Evolutionary conservation across 2,888 invertebrate genomes (phyloP), one percentile per base, ranked within the genome.

Genomic region (Dolomedes plantarius): DNA sequence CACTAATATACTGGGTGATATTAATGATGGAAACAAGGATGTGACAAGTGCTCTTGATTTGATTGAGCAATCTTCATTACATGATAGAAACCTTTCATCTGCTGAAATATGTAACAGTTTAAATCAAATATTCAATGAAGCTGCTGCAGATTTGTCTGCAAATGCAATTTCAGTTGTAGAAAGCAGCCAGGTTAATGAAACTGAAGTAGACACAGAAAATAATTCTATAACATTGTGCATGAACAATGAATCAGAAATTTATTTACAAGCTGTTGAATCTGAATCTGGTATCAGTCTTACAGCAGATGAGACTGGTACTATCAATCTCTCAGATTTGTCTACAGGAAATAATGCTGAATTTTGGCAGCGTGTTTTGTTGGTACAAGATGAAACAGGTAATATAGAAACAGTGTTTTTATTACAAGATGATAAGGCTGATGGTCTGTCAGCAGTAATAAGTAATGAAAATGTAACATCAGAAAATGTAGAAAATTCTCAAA

Each of bases 71-170:
- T 56, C 56, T 23, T 23, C 56, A 23, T 19, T 56, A 56, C 23
- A 56, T 23, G 56, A 56, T 56, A 56, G 16, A 23, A 23, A 56
- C 19, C 5, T 56, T 1, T 56, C 56, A 5, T 56, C 56, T 6
- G 56, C 56, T 23, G 56, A 56, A 56, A 56, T 56, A 2, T 56
- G 56, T 56, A 56, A 23, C 23, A 56, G 56, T 11, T 56, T 56
- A 23, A 56, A 56, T 23, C 56, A 56, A 23, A 56, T 56, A 23
- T 56, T 56, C 11, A 3, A 7, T 23, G 56, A 56, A 16, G 3
- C 19, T 6, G 56, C n/a, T 23, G 2, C 16, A 5, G 41, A 2
- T 13, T 23, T 56, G 1, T 23, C 56, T 56, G 23, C 6, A 23
- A 56, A 5, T 56, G 23, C 19, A 56, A 23, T 23, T 23, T 56